phyloP scores from a whole-genome alignment of 2,797 vertebrate species.

The Mastacembelus armatus region DNA sequence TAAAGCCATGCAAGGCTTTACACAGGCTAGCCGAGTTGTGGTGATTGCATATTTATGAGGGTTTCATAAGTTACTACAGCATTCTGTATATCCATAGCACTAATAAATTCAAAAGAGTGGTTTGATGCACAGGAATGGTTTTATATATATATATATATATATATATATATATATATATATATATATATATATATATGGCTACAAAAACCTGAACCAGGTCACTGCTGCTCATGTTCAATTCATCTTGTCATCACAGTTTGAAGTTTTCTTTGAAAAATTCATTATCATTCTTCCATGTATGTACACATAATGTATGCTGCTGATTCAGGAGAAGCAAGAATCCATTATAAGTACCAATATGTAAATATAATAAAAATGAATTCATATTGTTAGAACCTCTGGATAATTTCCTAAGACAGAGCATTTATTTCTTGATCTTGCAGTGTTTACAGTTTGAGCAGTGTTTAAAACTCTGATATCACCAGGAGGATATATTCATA shows the following conservation, averaged over 20 bases:
- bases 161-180: slow-evolving; percentile 26
- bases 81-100: slow-evolving; percentile 36
- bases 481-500: slow-evolving; percentile 1
- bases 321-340: slow-evolving; percentile 62
- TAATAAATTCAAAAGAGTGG: slow-evolving; percentile 47
- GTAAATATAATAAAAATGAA: slow-evolving; percentile 57
- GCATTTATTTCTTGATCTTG: slow-evolving; percentile 26
- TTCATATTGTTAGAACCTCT: slow-evolving; percentile 37
- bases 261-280: slow-evolving; percentile 54
- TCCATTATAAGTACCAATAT: slow-evolving; percentile 58
- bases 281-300: slow-evolving; percentile 50
- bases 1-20: slow-evolving; percentile 59
- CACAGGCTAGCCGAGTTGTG: slow-evolving; percentile 32
- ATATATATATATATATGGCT: slow-evolving; percentile 28
- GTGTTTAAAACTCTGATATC: slow-evolving; percentile 1
- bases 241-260: slow-evolving; percentile 46
- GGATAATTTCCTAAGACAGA: slow-evolving; percentile 47
- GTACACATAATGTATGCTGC: slow-evolving; percentile 66
- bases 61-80: slow-evolving; percentile 32
- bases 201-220: slow-evolving; percentile 41
- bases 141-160: slow-evolving; percentile 26
- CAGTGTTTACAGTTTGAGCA: slow-evolving; percentile 1
- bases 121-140: slow-evolving; percentile 43
- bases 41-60: slow-evolving; percentile 71
- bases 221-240: slow-evolving; percentile 46